Base-by-base conservation (phyloP, 2,113 vertebrate species). In the Callipepla californica region DNA sequence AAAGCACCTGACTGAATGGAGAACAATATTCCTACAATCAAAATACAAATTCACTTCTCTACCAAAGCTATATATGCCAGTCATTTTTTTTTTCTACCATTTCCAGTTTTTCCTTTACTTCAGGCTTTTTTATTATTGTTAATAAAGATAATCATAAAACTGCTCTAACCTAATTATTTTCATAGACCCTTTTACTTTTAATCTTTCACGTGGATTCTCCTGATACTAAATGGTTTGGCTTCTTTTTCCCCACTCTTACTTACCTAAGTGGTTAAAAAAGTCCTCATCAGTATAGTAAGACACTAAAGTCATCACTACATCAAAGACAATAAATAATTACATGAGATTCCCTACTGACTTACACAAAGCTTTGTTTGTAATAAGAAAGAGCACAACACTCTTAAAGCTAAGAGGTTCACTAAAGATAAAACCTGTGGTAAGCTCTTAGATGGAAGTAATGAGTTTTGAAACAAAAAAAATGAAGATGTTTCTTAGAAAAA, bases 211-310 rank as follows among this genome's bases (percentile, higher is more conserved):
- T 0, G 6, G 53, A 61, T 25, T n/a, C 34, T 67, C 34, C 70
- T 48, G 13, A 48, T 40, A 79, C 53, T 45, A 59, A 57, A 72
- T 47, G 2, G 4, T 40, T 12, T 40, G 40, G 40, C 7, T 53
- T 0, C 22, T 84, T 80, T 78, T 63, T 4, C 13, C 34, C 23
- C 0, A 2, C 3, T 9, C 17, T n/a, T 48, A 80, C 13, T 50
- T 53, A 66, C 4, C 6, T 34, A 80, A 63, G 8, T 34, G 69
- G 66, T 6, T 13, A 58, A 79, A 9, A 68, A 68, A 80, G 19
- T 34, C 14, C 28, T 45, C 13, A 70, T 66, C 36, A 30, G 6
- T 48, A 5, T 30, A 65, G 16, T 36, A 69, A 66, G 17, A 47
- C 20, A 65, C 11, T 18, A 4, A 87, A 73, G 17, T 34, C 85